Evolutionary conservation across 2,888 invertebrate species (phyloP), one percentile per base, ranked within the genome.

Genomic region (Elysia crispata): DNA sequence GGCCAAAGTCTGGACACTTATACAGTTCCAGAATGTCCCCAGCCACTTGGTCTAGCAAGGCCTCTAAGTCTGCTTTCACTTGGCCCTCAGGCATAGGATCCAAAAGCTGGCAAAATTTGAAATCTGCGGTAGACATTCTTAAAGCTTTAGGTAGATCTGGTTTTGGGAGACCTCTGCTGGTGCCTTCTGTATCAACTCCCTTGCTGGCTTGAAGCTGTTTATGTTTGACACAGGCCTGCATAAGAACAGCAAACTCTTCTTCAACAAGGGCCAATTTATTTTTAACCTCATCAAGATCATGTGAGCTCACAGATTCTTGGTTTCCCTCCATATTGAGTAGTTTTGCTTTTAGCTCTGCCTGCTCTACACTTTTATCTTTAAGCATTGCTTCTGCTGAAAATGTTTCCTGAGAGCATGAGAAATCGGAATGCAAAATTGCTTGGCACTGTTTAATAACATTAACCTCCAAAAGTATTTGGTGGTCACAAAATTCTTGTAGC

Each of bases 361-460:
- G 41, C 41, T 41, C 41, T 41, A 41, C 41, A 41, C 41, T 41
- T 41, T 41, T 41, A 41, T 41, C 41, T 41, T 41, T 41, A 3
- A 41, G 41, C 41, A 6, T 41, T 41, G 41, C 41, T 41, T 41
- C 41, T 41, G 41, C 41, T 41, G 41, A 41, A 6, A 41, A 41
- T 41, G 3, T 3, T 6, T 41, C 41, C 41, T n/a, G n/a, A n/a
- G n/a, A n/a, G n/a, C n/a, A n/a, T n/a, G 41, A 41, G 3, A 11
- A 41, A 41, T 41, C 41, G 3, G 41, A 3, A 41, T 41, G 41
- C 41, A 41, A 11, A 41, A 41, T 41, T 41, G 41, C 41, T 41
- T 41, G 41, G 41, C 77, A 77, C 28, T 77, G 57, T 41, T 77
- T 77, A 54, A 77, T 60, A 5, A 77, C 77, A 70, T 77, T 77